Conservation (phyloP, 2,113 vertebrate species). For the Microcebus murinus region DNA sequence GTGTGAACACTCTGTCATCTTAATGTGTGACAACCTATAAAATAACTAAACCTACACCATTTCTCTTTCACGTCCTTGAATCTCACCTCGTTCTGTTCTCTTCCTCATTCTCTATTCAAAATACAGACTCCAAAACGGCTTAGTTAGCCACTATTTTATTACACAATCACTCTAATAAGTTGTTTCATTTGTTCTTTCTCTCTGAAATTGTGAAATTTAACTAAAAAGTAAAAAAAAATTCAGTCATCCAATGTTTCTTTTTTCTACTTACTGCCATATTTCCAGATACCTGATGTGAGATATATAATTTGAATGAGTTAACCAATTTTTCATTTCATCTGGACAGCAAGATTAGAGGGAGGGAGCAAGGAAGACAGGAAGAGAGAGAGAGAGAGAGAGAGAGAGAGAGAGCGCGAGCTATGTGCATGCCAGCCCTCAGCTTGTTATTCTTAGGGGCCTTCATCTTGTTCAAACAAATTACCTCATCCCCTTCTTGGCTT, state of each 20-base stretch:
- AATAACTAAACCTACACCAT: not conserved
- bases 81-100: not conserved
- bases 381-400: not conserved
- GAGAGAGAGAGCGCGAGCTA: not conserved
- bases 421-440: not conserved
- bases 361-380: too few species aligned
- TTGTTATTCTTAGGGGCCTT: not conserved
- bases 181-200: not conserved
- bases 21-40: conserved; percentile 16
- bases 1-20: not conserved
- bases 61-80: conserved; percentile 26
- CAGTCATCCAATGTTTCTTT: not conserved
- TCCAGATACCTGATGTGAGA: not conserved
- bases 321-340: not conserved
- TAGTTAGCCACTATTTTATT: not conserved
- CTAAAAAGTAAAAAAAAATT: not conserved
- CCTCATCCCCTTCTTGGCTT: conserved; percentile 21
- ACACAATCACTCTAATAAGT: not conserved
- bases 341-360: not conserved
- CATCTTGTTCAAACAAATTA: conserved; percentile 17
- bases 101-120: not conserved
- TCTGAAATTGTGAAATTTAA: not conserved
- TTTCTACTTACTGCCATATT: not conserved
- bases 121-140: not conserved
- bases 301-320: not conserved